phyloP scores from a whole-genome alignment of 23 tunicate species.

The Trididemnum nubilum region DNA sequence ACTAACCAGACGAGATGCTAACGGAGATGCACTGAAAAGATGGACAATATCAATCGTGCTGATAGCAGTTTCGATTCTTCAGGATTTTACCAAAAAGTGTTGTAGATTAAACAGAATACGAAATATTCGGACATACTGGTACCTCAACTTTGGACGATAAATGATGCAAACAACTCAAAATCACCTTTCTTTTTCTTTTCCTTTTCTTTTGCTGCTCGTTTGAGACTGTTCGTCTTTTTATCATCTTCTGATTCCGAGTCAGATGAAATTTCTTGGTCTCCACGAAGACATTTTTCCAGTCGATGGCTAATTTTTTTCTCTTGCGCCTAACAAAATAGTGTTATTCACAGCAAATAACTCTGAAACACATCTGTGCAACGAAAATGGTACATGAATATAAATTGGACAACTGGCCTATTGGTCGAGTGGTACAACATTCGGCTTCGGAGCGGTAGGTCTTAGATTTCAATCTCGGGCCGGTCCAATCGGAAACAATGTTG shows the following conservation, averaged over 20 bases:
- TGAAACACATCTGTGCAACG: not conserved
- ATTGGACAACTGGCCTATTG: too few relatives aligned
- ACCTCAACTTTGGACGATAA: too few relatives aligned
- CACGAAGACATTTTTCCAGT: slow-evolving; percentile 79
- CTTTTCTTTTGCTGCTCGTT: slow-evolving; percentile 72
- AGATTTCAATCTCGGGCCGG: not conserved
- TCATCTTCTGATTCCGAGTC: slow-evolving; percentile 74
- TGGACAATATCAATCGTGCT: too few relatives aligned
- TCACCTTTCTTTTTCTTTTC: too few relatives aligned
- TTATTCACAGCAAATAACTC: not conserved
- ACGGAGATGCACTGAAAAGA: too few relatives aligned
- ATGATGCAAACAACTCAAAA: too few relatives aligned
- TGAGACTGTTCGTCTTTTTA: slow-evolving; percentile 62
- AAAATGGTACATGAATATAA: too few relatives aligned
- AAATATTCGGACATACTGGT: too few relatives aligned
- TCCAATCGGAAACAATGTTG: not conserved
- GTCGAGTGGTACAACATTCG: not conserved
- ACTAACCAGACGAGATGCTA: too few relatives aligned
- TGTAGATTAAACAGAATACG: too few relatives aligned
- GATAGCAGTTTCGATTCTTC: too few relatives aligned
- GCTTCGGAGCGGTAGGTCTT: not conserved
- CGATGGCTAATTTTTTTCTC: slow-evolving; percentile 78
- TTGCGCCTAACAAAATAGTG: slow-evolving; percentile 43
- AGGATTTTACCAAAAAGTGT: too few relatives aligned
- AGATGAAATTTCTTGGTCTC: slow-evolving; percentile 80